phyloP scores from a whole-genome alignment of 2,113 vertebrate species.

The Xenopus tropicalis region UCB_Xtro_10.0 CM004450.2:64089001-64089500 shows the following conservation, averaged over 20 bases:
- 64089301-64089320: slow-evolving; percentile 74
- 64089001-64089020: too few species aligned
- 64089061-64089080: too few species aligned
- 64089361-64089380: slow-evolving; percentile 73
- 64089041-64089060: too few species aligned
- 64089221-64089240: slow-evolving; percentile 71
- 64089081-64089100: too few species aligned
- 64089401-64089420: slow-evolving; percentile 72
- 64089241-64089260: slow-evolving; percentile 76
- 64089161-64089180: too few species aligned
- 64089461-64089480: slow-evolving; percentile 64
- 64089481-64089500: slow-evolving; percentile 77
- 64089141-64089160: too few species aligned
- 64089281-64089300: slow-evolving; percentile 81
- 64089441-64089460: slow-evolving; percentile 76
- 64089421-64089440: slow-evolving; percentile 72
- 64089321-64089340: slow-evolving; percentile 72
- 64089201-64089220: too few species aligned
- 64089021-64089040: too few species aligned
- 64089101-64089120: too few species aligned
- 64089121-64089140: too few species aligned
- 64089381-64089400: slow-evolving; percentile 63
- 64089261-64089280: slow-evolving; percentile 78
- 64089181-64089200: too few species aligned
- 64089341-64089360: slow-evolving; percentile 75